A percentile compares a stretch with the other conserved stretches of the same genome.
phyloP scores from a whole-genome alignment of 2,888 invertebrate species.

The Keiferia lycopersicella region DNA sequence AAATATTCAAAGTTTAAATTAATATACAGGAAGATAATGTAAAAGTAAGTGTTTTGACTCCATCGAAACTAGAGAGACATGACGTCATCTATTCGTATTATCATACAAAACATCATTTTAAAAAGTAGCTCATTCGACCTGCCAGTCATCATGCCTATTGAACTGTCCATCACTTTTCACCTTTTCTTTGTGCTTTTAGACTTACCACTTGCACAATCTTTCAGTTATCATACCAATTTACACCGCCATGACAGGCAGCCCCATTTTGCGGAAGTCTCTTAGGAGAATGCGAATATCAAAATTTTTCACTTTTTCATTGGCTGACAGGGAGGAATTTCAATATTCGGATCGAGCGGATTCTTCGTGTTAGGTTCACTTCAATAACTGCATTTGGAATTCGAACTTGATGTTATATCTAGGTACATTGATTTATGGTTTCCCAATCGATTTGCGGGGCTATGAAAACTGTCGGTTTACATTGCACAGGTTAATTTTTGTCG shows the following conservation, averaged over 20 bases:
- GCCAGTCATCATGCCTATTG: no score
- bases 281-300: slow-evolving; percentile 1
- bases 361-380: slow-evolving; percentile 12
- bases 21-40: no score
- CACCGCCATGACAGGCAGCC: not conserved
- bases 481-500: no score
- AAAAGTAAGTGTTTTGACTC: no score
- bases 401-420: not conserved
- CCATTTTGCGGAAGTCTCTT: not conserved
- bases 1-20: no score
- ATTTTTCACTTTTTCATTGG: slow-evolving; percentile 16
- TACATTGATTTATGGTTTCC: not conserved
- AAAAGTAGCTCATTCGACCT: no score
- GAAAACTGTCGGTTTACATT: slow-evolving; percentile 3
- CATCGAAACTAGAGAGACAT: no score
- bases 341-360: slow-evolving; percentile 7
- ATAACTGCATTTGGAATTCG: slow-evolving; percentile 18
- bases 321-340: slow-evolving; percentile 18
- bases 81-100: no score
- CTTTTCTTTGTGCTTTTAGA: not conserved
- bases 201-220: not conserved
- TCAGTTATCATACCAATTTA: slow-evolving; percentile 2
- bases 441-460: not conserved
- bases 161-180: not conserved
- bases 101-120: no score